Percentiles rank a stretch among this genome's conserved stretches.
phyloP scores from a whole-genome alignment of 2,888 invertebrate species.

The Auanema freiburgensis region DNA sequence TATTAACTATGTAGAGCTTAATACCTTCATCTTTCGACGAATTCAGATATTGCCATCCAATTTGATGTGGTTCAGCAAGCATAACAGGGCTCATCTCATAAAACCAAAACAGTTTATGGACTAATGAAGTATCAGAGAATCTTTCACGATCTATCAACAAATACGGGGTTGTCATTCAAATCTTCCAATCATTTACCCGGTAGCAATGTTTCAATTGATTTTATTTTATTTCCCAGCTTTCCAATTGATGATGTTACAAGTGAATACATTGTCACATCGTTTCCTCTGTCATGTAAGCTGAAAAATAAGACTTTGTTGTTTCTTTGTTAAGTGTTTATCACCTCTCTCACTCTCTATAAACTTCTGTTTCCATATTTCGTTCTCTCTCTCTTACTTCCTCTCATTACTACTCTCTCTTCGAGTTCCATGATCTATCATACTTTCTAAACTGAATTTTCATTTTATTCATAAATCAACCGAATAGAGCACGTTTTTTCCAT shows the following conservation, averaged over 20 bases:
- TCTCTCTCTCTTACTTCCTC: no score
- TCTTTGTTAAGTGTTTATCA: background rate
- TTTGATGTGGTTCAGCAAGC: slow-evolving; percentile 10
- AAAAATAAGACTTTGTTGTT: slow-evolving; percentile 2
- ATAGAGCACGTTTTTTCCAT: no score
- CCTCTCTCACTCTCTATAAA: background rate
- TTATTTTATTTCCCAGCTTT: slow-evolving; percentile 15
- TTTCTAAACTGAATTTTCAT: no score
- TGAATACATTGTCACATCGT: slow-evolving; percentile 39
- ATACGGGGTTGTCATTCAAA: background rate
- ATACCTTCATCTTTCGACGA: slow-evolving; percentile 3
- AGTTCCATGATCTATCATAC: no score
- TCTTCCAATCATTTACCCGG: slow-evolving; percentile 8
- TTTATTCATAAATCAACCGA: no score
- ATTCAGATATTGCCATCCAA: slow-evolving; percentile 12
- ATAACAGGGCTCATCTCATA: slow-evolving; percentile 23
- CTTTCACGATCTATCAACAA: background rate
- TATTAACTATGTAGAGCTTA: background rate
- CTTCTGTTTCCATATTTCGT: no score
- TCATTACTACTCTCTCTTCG: no score
- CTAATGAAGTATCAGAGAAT: slow-evolving; percentile 1
- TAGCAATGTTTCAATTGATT: slow-evolving; percentile 10
- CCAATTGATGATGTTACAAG: slow-evolving; percentile 18
- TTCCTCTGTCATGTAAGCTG: slow-evolving; percentile 34
- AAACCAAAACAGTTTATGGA: slow-evolving; percentile 29